Conservation (phyloP, 2,113 vertebrate species). For the Myotis lucifugus region DNA sequence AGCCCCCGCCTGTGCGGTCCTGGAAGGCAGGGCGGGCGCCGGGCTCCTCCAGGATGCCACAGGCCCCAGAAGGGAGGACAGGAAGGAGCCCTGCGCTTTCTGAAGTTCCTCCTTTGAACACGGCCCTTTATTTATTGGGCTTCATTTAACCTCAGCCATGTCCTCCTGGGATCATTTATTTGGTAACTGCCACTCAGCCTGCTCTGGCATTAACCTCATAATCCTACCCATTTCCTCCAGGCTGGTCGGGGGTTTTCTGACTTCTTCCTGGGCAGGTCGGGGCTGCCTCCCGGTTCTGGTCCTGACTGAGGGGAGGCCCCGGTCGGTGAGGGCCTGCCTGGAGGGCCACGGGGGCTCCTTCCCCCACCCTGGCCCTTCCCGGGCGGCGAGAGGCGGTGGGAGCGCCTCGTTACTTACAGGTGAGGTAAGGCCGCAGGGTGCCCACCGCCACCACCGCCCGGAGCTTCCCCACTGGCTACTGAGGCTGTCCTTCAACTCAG, state of each 20-base stretch:
- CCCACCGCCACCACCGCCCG: neutral
- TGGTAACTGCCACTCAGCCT: constrained; percentile 86
- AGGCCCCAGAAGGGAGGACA: neutral
- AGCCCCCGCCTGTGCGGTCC: no score
- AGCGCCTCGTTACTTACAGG: neutral
- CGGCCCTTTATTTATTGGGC: constrained; percentile 84
- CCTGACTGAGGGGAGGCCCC: constrained; percentile 74
- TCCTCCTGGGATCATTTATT: constrained; percentile 87
- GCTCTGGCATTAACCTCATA: constrained; percentile 85
- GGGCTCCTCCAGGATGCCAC: neutral
- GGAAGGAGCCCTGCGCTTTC: constrained; percentile 54
- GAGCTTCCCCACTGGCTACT: constrained; percentile 45
- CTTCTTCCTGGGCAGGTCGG: constrained; percentile 38
- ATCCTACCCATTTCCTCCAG: constrained; percentile 85
- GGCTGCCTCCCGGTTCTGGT: constrained; percentile 78
- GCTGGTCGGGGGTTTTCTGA: constrained; percentile 74
- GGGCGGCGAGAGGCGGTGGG: accelerated
- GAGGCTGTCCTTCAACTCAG: constrained; percentile 41
- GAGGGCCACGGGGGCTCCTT: neutral
- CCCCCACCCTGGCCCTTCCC: neutral
- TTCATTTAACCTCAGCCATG: constrained; percentile 85
- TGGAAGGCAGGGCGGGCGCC: no score
- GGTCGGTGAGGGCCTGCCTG: constrained; percentile 46
- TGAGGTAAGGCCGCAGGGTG: neutral
- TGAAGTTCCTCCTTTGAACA: constrained; percentile 73